Conservation (phyloP, 2,113 vertebrate species). For the Forbesichthys agassizii region DNA sequence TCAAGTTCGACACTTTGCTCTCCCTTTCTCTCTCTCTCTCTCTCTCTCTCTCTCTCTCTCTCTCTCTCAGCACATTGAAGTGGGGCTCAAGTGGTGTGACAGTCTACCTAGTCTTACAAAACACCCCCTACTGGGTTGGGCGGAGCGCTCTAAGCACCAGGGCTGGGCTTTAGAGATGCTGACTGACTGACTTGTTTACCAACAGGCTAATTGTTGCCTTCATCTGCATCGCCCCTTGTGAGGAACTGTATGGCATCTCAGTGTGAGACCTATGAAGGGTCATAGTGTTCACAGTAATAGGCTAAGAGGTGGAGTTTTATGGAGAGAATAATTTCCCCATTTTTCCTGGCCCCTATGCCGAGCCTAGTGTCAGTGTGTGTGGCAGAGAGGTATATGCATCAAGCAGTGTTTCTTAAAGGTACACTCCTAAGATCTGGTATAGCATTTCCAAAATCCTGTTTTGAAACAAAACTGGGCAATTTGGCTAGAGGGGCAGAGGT, state of each 20-base stretch:
- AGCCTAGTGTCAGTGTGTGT: constrained; percentile 7
- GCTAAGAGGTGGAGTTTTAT: constrained; percentile 34
- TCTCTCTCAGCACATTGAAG: constrained; percentile 48
- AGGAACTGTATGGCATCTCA: constrained; percentile 42
- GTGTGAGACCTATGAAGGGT: constrained; percentile 19
- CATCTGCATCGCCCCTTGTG: constrained; percentile 51
- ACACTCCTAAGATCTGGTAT: no score
- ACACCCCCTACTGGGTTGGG: constrained; percentile 67
- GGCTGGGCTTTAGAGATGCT: constrained; percentile 45
- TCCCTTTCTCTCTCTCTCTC: background rate
- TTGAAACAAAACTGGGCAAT: no score
- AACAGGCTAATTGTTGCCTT: constrained; percentile 67
- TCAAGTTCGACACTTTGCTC: constrained; percentile 11
- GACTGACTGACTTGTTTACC: constrained; percentile 68
- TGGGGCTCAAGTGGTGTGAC: constrained; percentile 69
- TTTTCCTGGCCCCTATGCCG: constrained; percentile 13
- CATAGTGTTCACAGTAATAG: constrained; percentile 39
- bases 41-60: background rate
- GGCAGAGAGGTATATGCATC: constrained; percentile 35
- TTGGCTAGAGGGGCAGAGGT: no score
- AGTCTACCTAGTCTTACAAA: constrained; percentile 67
- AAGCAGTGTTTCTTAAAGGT: background rate
- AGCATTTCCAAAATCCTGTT: no score
- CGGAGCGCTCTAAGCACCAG: constrained; percentile 47
- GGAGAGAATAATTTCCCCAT: constrained; percentile 12